A percentile compares a stretch with the other conserved stretches of the same genome.
These are phyloP conservation scores for Gobionotothen gibberifrons DNA, from an alignment of 2,797 vertebrate species.

Conservation along the genomic window DNA sequence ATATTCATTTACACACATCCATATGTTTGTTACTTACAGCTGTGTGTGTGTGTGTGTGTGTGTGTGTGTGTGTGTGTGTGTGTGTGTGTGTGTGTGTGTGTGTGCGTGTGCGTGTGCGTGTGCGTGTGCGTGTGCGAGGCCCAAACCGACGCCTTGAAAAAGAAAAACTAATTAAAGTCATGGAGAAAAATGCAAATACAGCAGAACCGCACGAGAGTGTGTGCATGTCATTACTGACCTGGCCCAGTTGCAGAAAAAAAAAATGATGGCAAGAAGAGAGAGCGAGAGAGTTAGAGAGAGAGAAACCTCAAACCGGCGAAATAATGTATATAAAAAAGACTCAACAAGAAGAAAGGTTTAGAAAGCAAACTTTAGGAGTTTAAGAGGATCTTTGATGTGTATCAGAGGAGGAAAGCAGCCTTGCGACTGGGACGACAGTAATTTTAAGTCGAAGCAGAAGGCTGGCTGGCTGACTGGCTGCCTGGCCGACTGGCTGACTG, in stretches of 20 bases:
- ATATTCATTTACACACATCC: constrained; percentile 57
- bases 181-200: constrained; percentile 76
- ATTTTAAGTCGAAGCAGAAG: constrained; percentile 90
- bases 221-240: constrained; percentile 77
- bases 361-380: constrained; percentile 82
- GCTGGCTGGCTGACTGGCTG: constrained; percentile 76
- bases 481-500: constrained; percentile 79
- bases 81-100: constrained; percentile 11
- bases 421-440: constrained; percentile 83
- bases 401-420: constrained; percentile 84
- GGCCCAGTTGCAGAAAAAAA: constrained; percentile 60
- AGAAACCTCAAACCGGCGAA: constrained; percentile 68
- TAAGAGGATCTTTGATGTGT: constrained; percentile 88
- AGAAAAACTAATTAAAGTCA: constrained; percentile 78
- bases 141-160: constrained; percentile 69
- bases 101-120: background rate
- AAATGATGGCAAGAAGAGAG: constrained; percentile 52
- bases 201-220: constrained; percentile 72
- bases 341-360: constrained; percentile 81
- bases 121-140: constrained; percentile 37
- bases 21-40: constrained; percentile 30
- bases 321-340: constrained; percentile 77
- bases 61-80: constrained; percentile 15
- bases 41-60: constrained; percentile 5
- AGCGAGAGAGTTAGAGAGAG: constrained; percentile 32